Conservation (phyloP, 2,113 vertebrate species). For the Zosterops japonicus region DNA sequence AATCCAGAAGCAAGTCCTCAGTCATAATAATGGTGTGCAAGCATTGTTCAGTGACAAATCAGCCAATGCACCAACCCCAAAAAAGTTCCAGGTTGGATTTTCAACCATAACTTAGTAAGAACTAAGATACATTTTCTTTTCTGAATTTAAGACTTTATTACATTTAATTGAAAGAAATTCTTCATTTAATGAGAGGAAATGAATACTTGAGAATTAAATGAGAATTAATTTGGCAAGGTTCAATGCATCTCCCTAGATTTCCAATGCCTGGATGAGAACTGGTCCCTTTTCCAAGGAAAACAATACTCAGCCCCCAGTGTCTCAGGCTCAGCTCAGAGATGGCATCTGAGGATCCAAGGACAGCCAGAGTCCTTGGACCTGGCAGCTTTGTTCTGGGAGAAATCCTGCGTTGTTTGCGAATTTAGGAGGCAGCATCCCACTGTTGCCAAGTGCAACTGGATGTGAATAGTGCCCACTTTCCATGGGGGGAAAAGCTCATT, state of each 20-base stretch:
- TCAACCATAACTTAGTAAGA: neutral
- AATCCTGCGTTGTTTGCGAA: rapidly evolving
- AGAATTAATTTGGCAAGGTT: neutral
- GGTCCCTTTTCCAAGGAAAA: neutral
- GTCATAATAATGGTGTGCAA: neutral
- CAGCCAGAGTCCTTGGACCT: neutral
- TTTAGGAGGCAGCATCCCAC: neutral
- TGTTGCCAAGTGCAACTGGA: rapidly evolving
- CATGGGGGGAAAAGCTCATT: neutral
- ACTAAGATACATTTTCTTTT: neutral
- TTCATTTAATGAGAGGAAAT: neutral
- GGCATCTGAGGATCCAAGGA: neutral
- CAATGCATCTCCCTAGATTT: neutral
- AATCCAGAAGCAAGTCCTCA: neutral
- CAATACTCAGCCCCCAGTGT: neutral
- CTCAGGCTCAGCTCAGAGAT: neutral
- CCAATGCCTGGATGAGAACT: neutral
- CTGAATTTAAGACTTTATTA: neutral
- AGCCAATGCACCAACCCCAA: neutral
- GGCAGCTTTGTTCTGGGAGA: neutral
- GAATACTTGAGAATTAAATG: neutral
- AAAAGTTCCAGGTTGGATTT: neutral
- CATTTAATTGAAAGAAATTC: neutral
- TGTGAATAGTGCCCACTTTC: rapidly evolving
- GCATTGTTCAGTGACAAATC: neutral